Conservation (phyloP, 2,797 vertebrate species). For the Rhinogobio ventralis region DNA sequence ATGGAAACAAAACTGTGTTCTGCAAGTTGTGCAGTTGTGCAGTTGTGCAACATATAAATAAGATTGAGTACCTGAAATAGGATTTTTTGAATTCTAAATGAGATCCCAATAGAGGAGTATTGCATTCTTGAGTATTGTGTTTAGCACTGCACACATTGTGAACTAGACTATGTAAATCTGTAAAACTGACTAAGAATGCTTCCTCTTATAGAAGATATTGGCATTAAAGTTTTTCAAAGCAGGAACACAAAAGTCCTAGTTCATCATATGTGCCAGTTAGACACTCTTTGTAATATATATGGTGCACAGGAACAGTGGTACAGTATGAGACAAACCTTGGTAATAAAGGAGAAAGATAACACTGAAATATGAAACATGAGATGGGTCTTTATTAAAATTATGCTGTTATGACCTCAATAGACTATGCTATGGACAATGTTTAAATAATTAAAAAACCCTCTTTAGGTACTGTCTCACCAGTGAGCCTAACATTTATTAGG, state of each 20-base stretch:
- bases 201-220: neutral
- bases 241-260: neutral
- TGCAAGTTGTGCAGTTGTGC: conserved; percentile 32
- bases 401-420: neutral
- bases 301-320: neutral
- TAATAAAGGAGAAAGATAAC: neutral
- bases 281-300: neutral
- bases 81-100: neutral
- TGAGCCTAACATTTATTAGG: no score
- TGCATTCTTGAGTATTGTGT: neutral
- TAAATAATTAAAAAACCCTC: no score
- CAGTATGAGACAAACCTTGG: neutral
- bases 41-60: neutral
- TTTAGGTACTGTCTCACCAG: no score
- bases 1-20: conserved; percentile 23
- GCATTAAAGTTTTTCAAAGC: neutral
- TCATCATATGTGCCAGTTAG: neutral
- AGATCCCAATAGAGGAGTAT: neutral
- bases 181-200: conserved; percentile 5
- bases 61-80: neutral
- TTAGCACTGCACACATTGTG: neutral
- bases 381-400: neutral
- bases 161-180: neutral
- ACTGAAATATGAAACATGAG: neutral
- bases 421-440: no score